Evolutionary conservation across 1,140 invertebrate species (phyloP).

Genomic region (Panagrolaimus sp.): DNA sequence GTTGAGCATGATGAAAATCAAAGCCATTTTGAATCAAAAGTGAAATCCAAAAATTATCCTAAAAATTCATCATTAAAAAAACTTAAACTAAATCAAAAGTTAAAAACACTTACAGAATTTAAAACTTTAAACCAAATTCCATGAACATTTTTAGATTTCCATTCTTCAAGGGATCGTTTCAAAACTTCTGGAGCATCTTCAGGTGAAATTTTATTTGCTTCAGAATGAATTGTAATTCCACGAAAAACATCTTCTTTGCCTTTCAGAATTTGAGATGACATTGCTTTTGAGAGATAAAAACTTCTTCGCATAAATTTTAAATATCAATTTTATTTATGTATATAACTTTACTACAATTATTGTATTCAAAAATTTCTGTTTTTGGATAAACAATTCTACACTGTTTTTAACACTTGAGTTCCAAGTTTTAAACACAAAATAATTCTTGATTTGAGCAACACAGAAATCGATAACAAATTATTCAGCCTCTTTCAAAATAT

Average conservation of each 20-base stretch:
- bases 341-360: too few species aligned
- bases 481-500: too few species aligned
- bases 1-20: conserved; percentile 77
- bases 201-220: neutral
- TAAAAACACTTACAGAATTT: conserved; percentile 13
- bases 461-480: too few species aligned
- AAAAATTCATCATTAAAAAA: neutral
- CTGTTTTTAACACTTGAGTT: too few species aligned
- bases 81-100: conserved; percentile 41
- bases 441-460: too few species aligned
- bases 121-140: conserved; percentile 74
- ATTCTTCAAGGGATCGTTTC: conserved; percentile 67
- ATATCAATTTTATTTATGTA: too few species aligned
- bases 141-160: conserved; percentile 68
- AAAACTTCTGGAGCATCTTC: conserved; percentile 24
- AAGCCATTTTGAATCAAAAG: conserved; percentile 74
- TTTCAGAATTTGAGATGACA: too few species aligned
- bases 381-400: too few species aligned
- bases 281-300: too few species aligned
- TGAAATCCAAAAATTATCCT: conserved; percentile 72
- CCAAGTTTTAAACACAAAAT: too few species aligned
- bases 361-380: too few species aligned
- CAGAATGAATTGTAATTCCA: conserved; percentile 25
- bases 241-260: conserved; percentile 15
- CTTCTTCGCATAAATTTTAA: too few species aligned